A percentile compares a stretch with the other conserved stretches of the same genome.
Conservation (phyloP, 2,888 invertebrate genomes). For the Aromia moschata region DNA sequence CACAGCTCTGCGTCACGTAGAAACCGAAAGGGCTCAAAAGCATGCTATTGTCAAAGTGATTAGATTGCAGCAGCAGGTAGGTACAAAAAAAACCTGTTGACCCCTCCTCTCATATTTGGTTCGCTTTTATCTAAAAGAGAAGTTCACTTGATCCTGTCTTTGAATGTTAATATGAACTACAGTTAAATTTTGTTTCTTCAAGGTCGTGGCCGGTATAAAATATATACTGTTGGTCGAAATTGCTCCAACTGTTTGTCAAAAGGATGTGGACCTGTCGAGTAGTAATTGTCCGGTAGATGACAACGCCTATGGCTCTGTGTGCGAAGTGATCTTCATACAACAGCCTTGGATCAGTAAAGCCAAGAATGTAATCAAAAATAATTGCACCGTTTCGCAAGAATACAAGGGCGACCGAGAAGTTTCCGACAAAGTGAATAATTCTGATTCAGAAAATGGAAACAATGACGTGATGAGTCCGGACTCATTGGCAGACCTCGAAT, state of each 20-base stretch:
- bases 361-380: conserved; percentile 71
- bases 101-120: too few relatives aligned
- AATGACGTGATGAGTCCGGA: conserved; percentile 48
- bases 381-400: conserved; percentile 70
- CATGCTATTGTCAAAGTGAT: conserved; percentile 64
- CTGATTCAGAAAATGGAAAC: not conserved
- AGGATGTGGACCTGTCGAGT: conserved; percentile 50
- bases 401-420: conserved; percentile 27
- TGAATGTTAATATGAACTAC: too few relatives aligned
- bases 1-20: conserved; percentile 64
- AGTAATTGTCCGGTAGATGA: conserved; percentile 57
- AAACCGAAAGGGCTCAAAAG: conserved; percentile 55
- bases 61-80: conserved; percentile 68
- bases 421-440: not conserved
- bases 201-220: conserved; percentile 71
- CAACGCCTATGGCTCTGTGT: conserved; percentile 54
- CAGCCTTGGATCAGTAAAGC: conserved; percentile 73
- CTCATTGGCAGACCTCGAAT: conserved; percentile 54
- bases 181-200: conserved; percentile 52
- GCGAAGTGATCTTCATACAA: conserved; percentile 71
- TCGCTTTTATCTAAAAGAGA: too few relatives aligned
- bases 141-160: too few relatives aligned
- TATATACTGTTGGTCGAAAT: conserved; percentile 68
- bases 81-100: too few relatives aligned
- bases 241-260: conserved; percentile 56